Evolutionary conservation across 2,113 vertebrate genomes (phyloP), one percentile per base, ranked within the genome.

Genomic region (Nycticryphes semicollaris): DNA sequence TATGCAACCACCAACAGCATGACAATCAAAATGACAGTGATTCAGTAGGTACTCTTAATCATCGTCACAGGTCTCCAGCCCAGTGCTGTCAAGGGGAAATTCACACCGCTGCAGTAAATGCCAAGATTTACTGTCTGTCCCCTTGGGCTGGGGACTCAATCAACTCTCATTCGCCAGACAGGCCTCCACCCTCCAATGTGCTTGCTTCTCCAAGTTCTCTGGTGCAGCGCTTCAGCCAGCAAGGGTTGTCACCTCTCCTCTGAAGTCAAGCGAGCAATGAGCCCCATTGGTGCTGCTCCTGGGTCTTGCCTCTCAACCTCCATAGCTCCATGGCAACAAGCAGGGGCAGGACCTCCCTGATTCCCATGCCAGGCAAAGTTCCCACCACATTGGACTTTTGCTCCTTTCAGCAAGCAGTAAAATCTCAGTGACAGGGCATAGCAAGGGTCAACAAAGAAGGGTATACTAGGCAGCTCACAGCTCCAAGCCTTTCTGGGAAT

Each of bases 281-380:
- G 27, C 9, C 20, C n/a, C 2, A 1, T 21, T 20, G 27, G 8
- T 28, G 27, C 15, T 1, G 1, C 25, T 78, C 33, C 48, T 74
- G 10, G 30, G 37, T 43, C 54, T 69, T 6, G 0, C 50, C 74
- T 14, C 23, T 48, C 62, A 79, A 41, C 15, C 13, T 57, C 22
- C 3, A 0, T 15, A n/a, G 9, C 30, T 62, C 35, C 4, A 0
- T 8, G 33, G 28, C 7, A 43, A 28, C 0, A 0, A 74, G 22
- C 27, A 53, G 1, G 4, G 39, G 24, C 30, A 48, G 16, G 9
- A 74, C 54, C 25, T 79, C 82, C n/a, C 64, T 1, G 1, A 13
- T 43, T 54, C 19, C 30, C 19, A 3, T 14, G 21, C 30, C 27
- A 27, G 35, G 16, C 19, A 69, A 73, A 53, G 8, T 47, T 63